Evolutionary conservation across 1,140 invertebrate genomes (phyloP).

Genomic region (Nebria ingens): DNA sequence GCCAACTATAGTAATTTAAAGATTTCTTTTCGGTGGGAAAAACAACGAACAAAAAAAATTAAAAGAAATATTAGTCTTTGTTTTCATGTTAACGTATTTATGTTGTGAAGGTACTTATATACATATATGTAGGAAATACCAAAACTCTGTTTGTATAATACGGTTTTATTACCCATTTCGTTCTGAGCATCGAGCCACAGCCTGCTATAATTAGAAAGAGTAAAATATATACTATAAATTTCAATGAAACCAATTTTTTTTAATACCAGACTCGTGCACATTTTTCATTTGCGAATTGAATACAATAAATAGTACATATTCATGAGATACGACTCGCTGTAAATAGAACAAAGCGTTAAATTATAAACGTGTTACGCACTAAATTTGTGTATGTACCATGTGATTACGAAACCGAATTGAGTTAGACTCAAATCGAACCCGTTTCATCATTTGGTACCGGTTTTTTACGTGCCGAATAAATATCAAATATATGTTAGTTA

Average conservation of each 20-base stretch:
- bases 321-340: neutral
- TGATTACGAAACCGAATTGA: neutral
- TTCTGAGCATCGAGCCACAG: neutral
- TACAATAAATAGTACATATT: constrained; percentile 7
- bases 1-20: neutral
- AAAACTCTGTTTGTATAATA: neutral
- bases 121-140: neutral
- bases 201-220: neutral
- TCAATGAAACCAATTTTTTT: constrained; percentile 6
- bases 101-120: neutral
- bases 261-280: neutral
- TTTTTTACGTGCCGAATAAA: neutral
- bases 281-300: constrained; percentile 7
- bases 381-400: too few species aligned
- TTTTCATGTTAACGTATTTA: neutral
- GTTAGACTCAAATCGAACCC: neutral
- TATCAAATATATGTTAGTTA: neutral
- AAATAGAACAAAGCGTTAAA: neutral
- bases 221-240: constrained; percentile 9
- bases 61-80: neutral
- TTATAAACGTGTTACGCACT: constrained; percentile 1
- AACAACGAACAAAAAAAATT: neutral
- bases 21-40: neutral
- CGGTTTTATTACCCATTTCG: neutral
- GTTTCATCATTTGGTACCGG: neutral